These are phyloP conservation scores for Diorhabda elongata DNA, from an alignment of 1,140 invertebrate species.

Conservation along the genomic window DNA sequence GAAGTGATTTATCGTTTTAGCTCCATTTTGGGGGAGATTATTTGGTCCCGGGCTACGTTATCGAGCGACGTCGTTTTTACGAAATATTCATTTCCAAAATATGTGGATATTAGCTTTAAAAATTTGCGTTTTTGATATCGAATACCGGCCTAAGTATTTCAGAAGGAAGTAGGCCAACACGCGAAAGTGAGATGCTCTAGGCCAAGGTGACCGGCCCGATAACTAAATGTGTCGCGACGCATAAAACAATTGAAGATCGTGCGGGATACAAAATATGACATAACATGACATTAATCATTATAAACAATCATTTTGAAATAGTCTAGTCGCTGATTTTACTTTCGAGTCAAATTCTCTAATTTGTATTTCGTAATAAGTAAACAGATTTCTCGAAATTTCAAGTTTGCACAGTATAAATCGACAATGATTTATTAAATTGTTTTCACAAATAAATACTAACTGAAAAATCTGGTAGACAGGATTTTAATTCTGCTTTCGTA, in stretches of 20 bases:
- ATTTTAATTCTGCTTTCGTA: no score
- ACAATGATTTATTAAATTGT: no score
- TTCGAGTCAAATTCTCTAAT: neutral
- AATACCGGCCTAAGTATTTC: neutral
- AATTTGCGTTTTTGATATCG: no score
- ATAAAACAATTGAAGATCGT: conserved; percentile 12
- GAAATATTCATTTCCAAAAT: no score
- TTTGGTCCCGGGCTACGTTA: no score
- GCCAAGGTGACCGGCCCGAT: conserved; percentile 17
- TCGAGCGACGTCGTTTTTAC: no score
- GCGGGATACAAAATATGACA: conserved; percentile 14
- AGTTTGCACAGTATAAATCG: no score
- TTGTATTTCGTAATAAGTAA: neutral
- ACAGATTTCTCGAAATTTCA: neutral
- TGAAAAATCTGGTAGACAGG: no score
- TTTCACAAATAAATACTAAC: no score
- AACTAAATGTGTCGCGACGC: conserved; percentile 17
- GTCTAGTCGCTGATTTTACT: neutral
- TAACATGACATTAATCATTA: conserved; percentile 10
- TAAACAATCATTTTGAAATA: neutral
- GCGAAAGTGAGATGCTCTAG: conserved; percentile 16
- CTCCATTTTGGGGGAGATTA: no score
- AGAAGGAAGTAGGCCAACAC: conserved; percentile 11
- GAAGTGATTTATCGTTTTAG: no score
- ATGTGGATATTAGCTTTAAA: no score